phyloP scores from a whole-genome alignment of 1,140 invertebrate genomes.

The Stegodyphus mimosarum region DNA sequence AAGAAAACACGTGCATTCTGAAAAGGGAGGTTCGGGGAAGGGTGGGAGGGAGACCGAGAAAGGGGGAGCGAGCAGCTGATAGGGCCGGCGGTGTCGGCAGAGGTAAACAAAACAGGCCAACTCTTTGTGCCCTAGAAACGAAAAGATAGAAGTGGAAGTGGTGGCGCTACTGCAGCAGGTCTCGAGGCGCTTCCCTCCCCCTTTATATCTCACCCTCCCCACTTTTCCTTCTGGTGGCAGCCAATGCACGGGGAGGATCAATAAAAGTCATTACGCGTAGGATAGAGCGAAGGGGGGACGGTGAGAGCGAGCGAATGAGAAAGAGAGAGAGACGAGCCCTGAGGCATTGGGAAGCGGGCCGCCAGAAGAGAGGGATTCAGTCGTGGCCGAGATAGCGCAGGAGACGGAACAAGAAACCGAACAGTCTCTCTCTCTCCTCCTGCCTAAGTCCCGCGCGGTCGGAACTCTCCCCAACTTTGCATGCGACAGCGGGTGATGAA shows the following conservation, averaged over 20 bases:
- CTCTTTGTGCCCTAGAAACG: conserved; percentile 61
- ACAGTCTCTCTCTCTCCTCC: conserved; percentile 9
- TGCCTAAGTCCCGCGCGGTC: background rate
- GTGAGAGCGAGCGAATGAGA: background rate
- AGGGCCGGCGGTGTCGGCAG: conserved; percentile 58
- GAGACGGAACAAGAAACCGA: background rate
- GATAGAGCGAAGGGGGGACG: conserved; percentile 39
- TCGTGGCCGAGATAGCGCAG: conserved; percentile 35
- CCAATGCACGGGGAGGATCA: conserved; percentile 58
- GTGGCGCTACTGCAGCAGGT: conserved; percentile 54
- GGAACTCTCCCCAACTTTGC: background rate
- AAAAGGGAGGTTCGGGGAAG: conserved; percentile 33
- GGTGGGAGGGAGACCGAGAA: background rate
- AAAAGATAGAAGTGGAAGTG: conserved; percentile 43
- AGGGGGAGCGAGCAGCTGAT: conserved; percentile 47
- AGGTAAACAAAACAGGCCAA: conserved; percentile 62
- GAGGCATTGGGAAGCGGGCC: background rate
- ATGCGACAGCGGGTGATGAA: no score
- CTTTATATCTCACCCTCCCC: background rate
- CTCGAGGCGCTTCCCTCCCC: conserved; percentile 32
- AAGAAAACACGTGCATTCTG: conserved; percentile 61
- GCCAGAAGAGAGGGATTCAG: conserved; percentile 22
- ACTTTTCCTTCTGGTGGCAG: conserved; percentile 28
- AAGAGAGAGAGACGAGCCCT: conserved; percentile 2
- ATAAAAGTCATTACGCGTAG: conserved; percentile 61